A percentile compares a stretch with the other conserved stretches of the same genome.
Evolutionary conservation across 2,888 invertebrate species (phyloP).

Genomic region (Hirtodrosophila cameraria): DNA sequence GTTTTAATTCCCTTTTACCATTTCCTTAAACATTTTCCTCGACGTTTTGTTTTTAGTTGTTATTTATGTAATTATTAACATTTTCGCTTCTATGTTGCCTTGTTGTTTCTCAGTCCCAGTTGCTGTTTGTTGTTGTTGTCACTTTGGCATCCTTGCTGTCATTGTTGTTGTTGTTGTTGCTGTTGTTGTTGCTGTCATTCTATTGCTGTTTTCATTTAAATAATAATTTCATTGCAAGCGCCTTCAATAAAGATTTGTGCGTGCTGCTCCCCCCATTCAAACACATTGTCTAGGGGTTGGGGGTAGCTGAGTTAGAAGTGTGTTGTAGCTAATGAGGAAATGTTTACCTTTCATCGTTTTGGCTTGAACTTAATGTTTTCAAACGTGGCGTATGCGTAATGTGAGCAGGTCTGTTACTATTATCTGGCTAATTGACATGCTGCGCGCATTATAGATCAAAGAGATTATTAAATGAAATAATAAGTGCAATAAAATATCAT

Average conservation of each 20-base stretch:
- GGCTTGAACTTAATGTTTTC: slow-evolving; percentile 19
- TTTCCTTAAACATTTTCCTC: slow-evolving; percentile 53
- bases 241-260: slow-evolving; percentile 52
- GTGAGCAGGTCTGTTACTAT: slow-evolving; percentile 10
- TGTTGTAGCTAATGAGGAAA: slow-evolving; percentile 48
- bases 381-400: slow-evolving; percentile 35
- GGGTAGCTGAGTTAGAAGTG: too few relatives aligned
- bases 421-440: slow-evolving; percentile 36
- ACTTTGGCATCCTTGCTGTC: slow-evolving; percentile 23
- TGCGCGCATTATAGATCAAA: slow-evolving; percentile 46
- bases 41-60: slow-evolving; percentile 71
- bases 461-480: slow-evolving; percentile 25
- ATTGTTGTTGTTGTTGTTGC: slow-evolving; percentile 33
- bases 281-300: slow-evolving; percentile 2
- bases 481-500: slow-evolving; percentile 13
- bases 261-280: slow-evolving; percentile 19
- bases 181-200: slow-evolving; percentile 35
- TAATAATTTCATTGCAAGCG: slow-evolving; percentile 80
- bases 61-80: slow-evolving; percentile 78
- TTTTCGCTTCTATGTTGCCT: slow-evolving; percentile 54
- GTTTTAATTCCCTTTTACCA: slow-evolving; percentile 27
- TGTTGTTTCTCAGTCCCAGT: slow-evolving; percentile 14
- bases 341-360: slow-evolving; percentile 37
- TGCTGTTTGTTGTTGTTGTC: slow-evolving; percentile 36
- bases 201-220: slow-evolving; percentile 76